Percentiles rank a stretch among this genome's conserved stretches.
phyloP scores from a whole-genome alignment of 1,140 invertebrate genomes.

The Daktulosphaira vitifoliae region DNA sequence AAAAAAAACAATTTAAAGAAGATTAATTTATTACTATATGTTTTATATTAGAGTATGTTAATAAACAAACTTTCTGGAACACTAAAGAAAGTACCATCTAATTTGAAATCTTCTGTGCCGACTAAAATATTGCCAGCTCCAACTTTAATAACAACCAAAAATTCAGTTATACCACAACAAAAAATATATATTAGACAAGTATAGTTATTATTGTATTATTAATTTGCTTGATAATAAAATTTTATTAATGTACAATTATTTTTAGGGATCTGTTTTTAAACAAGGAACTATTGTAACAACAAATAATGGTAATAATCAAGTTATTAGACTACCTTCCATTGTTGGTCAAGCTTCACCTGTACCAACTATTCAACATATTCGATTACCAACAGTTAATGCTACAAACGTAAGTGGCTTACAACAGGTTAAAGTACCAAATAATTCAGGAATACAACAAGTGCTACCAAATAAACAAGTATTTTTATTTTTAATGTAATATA shows the following conservation, averaged over 20 bases:
- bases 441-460: conserved; percentile 27
- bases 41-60: conserved; percentile 44
- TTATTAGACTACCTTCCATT: conserved; percentile 20
- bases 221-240: no score
- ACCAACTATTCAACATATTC: conserved; percentile 51
- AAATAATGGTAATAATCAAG: conserved; percentile 6
- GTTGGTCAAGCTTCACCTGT: conserved; percentile 14
- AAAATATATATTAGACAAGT: conserved; percentile 54
- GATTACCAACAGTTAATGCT: conserved; percentile 44
- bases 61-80: conserved; percentile 47
- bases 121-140: conserved; percentile 63
- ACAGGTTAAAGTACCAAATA: conserved; percentile 18
- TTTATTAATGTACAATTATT: background rate
- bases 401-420: conserved; percentile 1
- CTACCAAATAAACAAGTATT: conserved; percentile 26
- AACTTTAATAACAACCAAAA: conserved; percentile 41
- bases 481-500: no score
- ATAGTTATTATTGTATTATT: no score
- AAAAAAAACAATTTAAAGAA: background rate
- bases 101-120: conserved; percentile 44
- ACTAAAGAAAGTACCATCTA: conserved; percentile 32
- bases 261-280: conserved; percentile 32
- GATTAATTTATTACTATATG: conserved; percentile 5
- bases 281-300: conserved; percentile 35
- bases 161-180: conserved; percentile 48